Evolutionary conservation across 2,797 vertebrate species (phyloP), one percentile per base, ranked within the genome.

Genomic region (Dryobates pubescens): DNA sequence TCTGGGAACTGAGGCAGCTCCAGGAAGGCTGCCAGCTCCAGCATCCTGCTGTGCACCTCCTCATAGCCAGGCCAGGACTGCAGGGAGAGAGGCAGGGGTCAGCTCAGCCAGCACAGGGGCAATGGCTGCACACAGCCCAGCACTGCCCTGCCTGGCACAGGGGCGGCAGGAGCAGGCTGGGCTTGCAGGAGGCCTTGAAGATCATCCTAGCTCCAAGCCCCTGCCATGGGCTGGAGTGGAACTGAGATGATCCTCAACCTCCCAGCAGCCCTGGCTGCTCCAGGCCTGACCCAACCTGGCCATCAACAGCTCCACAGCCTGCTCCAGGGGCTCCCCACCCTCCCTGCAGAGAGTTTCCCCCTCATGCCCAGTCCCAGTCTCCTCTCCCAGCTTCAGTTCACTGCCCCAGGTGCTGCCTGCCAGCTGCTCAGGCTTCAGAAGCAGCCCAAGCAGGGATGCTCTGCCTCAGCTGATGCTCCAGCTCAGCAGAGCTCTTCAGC

Each of bases 1-100:
- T 98, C 97, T 93, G 99, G 99, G 96, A 99, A 99, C 69, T 96
- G 90, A 36, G 98, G 98, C 77, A 99, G 97, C 24, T 98, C 96
- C 91, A 99, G 96, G 95, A 98, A 97, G 0, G 18, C 58, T 27
- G 97, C 96, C 43, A 99, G 95, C 38, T 90, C 64, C 45, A 97
- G 84, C 15, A 97, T 95, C 84, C 98, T 97, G 27, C 85, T 82
- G 68, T 98, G 96, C 20, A 99, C 96, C 22, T 86, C 78, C 29
- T 89, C 95, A 92, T 99, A 98, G 1, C 89, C 91, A 27, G 99
- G 99, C 95, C 98, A 93, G 0, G 95, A 97, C 99, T 99, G 96
- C 73, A 97, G 96, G 58, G 88, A 34, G 16, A 95, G 70, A 9
- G 29, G 87, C 86, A 80, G 27, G 85, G 17, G 3, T 62, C 69